These are phyloP conservation scores for Hermaeophaga mercurialis DNA, from an alignment of 2,888 invertebrate genomes.

Conservation along the genomic window DNA sequence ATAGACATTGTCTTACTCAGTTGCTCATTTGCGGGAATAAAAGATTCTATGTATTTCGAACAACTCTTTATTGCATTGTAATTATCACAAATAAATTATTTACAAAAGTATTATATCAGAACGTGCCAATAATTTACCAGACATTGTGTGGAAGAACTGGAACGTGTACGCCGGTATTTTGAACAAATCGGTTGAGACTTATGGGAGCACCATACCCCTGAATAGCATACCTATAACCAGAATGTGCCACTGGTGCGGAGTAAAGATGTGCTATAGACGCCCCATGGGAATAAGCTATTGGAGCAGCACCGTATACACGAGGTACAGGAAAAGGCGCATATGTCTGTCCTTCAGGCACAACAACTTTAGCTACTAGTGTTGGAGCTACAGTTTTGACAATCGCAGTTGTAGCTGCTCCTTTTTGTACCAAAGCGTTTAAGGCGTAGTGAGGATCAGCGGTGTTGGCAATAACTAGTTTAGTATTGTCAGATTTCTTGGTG, in stretches of 20 bases:
- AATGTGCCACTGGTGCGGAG: conserved; percentile 18
- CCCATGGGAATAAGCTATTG: conserved; percentile 23
- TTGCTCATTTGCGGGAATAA: no score
- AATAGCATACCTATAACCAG: conserved; percentile 24
- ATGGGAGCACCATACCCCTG: neutral
- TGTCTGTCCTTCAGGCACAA: conserved; percentile 25
- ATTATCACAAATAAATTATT: neutral
- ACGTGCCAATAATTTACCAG: conserved; percentile 50
- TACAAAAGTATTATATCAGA: neutral
- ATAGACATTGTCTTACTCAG: no score
- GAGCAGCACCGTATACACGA: conserved; percentile 28
- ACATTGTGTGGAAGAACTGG: conserved; percentile 40
- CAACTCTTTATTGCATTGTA: conserved; percentile 1
- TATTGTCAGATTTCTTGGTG: conserved; percentile 62
- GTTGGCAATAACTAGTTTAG: conserved; percentile 60
- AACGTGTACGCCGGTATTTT: conserved; percentile 28
- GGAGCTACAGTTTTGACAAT: no score
- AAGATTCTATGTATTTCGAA: neutral
- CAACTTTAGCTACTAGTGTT: neutral
- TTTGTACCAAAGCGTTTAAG: conserved; percentile 62
- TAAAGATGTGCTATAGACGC: conserved; percentile 4
- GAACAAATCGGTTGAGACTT: neutral
- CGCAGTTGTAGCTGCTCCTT: conserved; percentile 50
- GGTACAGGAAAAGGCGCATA: conserved; percentile 18
- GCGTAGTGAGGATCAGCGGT: conserved; percentile 60